These are phyloP conservation scores for Hippopotamyrus pictus DNA, from an alignment of 2,797 vertebrate species.

Conservation along the genomic window DNA sequence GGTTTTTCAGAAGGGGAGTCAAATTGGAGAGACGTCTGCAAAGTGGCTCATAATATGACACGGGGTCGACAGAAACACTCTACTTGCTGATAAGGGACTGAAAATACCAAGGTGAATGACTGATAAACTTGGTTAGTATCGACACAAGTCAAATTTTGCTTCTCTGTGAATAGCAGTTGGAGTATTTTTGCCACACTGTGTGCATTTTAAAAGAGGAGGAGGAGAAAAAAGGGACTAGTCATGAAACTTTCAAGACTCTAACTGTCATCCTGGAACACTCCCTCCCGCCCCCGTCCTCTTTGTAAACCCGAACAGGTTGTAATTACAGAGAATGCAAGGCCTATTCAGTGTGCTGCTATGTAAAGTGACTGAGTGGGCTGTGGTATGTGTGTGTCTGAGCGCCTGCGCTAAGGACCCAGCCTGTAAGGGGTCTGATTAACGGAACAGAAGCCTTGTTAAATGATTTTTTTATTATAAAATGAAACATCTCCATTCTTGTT, in stretches of 20 bases:
- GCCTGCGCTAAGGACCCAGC: background rate
- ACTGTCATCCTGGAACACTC: background rate
- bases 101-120: background rate
- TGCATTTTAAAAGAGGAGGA: background rate
- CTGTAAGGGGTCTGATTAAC: background rate
- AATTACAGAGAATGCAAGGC: background rate
- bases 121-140: background rate
- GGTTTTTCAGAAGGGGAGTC: background rate
- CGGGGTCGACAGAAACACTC: background rate
- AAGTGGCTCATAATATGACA: background rate
- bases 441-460: background rate
- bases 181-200: background rate
- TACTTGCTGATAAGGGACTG: background rate
- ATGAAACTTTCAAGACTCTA: background rate
- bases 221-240: background rate
- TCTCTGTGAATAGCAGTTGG: background rate
- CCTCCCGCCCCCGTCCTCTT: background rate
- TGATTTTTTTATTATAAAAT: background rate
- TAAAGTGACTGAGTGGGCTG: background rate
- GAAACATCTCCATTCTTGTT: background rate
- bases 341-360: background rate
- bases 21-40: background rate
- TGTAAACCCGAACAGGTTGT: background rate
- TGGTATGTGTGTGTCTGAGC: background rate
- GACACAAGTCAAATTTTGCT: background rate